Conservation (phyloP, 2,113 vertebrate genomes). For the Syngnathoides biaculeatus region DNA sequence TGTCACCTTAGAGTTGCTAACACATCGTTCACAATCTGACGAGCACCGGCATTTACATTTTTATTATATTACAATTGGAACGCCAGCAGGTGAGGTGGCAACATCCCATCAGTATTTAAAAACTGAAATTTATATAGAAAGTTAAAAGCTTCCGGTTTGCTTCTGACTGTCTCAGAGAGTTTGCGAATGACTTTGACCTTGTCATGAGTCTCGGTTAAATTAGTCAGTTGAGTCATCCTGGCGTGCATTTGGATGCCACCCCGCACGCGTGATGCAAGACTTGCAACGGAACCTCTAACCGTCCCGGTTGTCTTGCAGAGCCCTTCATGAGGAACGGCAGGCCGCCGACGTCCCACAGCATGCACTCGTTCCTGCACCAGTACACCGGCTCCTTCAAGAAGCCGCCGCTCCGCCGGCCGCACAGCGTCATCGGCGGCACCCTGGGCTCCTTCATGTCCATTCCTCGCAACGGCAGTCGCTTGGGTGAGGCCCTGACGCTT, state of each 20-base stretch:
- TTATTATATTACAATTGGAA: too few relatives aligned
- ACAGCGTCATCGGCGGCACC: conserved; percentile 92
- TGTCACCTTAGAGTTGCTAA: not conserved
- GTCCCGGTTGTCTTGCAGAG: conserved; percentile 70
- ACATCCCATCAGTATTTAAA: not conserved
- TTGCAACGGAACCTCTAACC: not conserved
- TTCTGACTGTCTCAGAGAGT: not conserved
- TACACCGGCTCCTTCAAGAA: conserved; percentile 97
- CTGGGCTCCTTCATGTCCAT: conserved; percentile 93
- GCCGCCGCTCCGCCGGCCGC: conserved; percentile 88
- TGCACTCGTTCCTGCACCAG: conserved; percentile 97
- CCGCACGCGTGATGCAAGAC: not conserved
- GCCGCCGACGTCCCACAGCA: conserved; percentile 91
- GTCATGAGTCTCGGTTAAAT: not conserved
- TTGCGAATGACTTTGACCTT: too few relatives aligned
- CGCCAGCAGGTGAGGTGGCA: too few relatives aligned
- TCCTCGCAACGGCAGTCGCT: conserved; percentile 90
- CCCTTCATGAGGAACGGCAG: conserved; percentile 96
- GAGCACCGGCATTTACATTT: not conserved
- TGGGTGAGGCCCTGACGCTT: conserved; percentile 76
- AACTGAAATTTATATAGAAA: too few relatives aligned
- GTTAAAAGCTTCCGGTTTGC: not conserved
- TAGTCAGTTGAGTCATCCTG: not conserved
- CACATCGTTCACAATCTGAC: not conserved
- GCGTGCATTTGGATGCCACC: conserved; percentile 4